Conservation (phyloP, 53 echinoderm and acorn worm species). For the Paracentrotus lividus region DNA sequence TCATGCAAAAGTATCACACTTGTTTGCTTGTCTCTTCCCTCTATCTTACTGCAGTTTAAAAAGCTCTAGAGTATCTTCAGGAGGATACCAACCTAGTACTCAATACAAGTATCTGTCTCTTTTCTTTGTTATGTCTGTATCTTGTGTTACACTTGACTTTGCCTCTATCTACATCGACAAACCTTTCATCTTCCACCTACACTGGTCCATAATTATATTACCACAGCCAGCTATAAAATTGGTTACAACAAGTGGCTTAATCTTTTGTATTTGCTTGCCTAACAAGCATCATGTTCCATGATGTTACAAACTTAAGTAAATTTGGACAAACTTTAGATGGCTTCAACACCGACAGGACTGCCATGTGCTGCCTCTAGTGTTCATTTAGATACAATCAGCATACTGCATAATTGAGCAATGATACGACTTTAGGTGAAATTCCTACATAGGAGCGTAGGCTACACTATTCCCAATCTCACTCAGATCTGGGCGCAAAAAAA, state of each 20-base stretch:
- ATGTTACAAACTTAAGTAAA: too few species aligned
- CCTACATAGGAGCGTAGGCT: not conserved
- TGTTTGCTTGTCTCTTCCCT: too few species aligned
- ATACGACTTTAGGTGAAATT: not conserved
- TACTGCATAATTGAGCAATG: not conserved
- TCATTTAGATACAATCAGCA: not conserved
- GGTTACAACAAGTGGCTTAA: too few species aligned
- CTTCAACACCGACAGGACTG: too few species aligned
- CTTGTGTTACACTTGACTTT: not conserved
- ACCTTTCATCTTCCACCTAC: not conserved
- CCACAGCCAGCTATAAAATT: too few species aligned
- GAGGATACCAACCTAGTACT: not conserved
- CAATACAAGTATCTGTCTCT: not conserved
- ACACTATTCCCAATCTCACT: not conserved
- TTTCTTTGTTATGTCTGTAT: not conserved
- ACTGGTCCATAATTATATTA: not conserved
- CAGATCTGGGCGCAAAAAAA: not conserved
- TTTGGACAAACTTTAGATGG: too few species aligned
- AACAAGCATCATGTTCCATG: too few species aligned
- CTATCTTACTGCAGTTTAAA: too few species aligned
- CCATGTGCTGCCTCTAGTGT: not conserved
- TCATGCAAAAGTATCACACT: not conserved
- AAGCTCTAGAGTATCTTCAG: too few species aligned
- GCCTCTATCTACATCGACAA: not conserved
- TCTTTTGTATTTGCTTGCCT: too few species aligned